These are phyloP conservation scores for Aporrectodea caliginosa DNA, from an alignment of 1,140 invertebrate genomes.

Conservation along the genomic window DNA sequence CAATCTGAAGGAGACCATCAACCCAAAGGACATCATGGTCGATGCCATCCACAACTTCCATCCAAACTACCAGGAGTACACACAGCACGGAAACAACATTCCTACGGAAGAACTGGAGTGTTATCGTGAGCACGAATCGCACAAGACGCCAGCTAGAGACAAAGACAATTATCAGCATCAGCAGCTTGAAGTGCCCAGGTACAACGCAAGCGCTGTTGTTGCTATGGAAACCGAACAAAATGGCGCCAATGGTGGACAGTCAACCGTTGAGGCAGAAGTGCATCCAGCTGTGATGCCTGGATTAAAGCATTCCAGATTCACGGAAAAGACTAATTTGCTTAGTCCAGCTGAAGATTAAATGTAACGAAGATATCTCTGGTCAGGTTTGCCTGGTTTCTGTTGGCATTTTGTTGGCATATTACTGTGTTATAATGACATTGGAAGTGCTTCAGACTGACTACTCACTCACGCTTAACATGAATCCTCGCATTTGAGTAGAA, in stretches of 20 bases:
- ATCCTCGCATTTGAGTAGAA: too few relatives aligned
- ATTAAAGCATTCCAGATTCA: background rate
- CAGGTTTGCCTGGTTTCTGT: too few relatives aligned
- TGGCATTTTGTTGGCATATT: too few relatives aligned
- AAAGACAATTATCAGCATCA: conserved; percentile 25
- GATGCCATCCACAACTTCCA: conserved; percentile 99
- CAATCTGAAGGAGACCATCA: conserved; percentile 99
- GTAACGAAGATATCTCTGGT: too few relatives aligned
- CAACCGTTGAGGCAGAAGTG: background rate
- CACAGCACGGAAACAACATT: conserved; percentile 67
- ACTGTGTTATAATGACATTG: too few relatives aligned
- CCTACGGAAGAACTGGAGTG: background rate
- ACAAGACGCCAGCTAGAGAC: background rate
- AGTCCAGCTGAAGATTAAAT: background rate
- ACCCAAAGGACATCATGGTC: conserved; percentile 99
- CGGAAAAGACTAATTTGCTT: background rate
- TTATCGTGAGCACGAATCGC: background rate
- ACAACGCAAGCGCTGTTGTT: background rate
- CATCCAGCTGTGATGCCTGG: background rate
- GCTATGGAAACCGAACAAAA: background rate
- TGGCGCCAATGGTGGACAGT: background rate
- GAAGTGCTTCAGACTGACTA: too few relatives aligned
- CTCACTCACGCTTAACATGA: too few relatives aligned
- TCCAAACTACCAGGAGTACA: conserved; percentile 99
- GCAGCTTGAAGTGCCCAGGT: conserved; percentile 10